phyloP scores from a whole-genome alignment of 2,888 invertebrate genomes.

The Drosophila picticornis region DNA sequence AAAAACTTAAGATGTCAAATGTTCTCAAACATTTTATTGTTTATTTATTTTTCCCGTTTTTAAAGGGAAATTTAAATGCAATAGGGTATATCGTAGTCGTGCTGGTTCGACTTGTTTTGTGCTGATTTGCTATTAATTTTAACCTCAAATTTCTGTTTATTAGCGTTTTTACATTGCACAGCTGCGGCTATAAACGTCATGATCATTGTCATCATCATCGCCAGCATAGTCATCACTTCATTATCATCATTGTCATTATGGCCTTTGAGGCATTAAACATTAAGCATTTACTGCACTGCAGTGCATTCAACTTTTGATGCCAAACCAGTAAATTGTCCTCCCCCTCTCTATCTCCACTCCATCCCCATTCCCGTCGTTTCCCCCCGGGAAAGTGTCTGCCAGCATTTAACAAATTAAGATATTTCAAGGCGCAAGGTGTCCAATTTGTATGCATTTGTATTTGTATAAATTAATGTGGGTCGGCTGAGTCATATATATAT shows the following conservation, averaged over 20 bases:
- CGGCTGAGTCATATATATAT: constrained; percentile 16
- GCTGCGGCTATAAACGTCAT: constrained; percentile 11
- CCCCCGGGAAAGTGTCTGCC: constrained; percentile 21
- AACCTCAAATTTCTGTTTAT: constrained; percentile 60
- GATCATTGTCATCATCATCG: constrained; percentile 8
- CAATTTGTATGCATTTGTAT: constrained; percentile 7
- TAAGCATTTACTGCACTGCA: constrained; percentile 56
- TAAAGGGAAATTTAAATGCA: neutral
- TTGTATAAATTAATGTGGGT: neutral
- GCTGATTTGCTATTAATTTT: constrained; percentile 2
- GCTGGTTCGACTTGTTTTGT: neutral
- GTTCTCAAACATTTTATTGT: neutral
- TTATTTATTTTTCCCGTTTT: neutral
- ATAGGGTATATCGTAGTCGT: neutral
- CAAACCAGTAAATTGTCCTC: constrained; percentile 36
- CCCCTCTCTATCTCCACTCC: neutral
- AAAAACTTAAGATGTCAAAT: neutral
- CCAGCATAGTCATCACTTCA: constrained; percentile 6
- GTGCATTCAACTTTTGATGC: constrained; percentile 33
- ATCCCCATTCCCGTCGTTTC: neutral
- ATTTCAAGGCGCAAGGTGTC: constrained; percentile 20
- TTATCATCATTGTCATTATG: constrained; percentile 9
- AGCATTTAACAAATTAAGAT: constrained; percentile 32
- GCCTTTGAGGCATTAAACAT: constrained; percentile 34
- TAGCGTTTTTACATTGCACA: constrained; percentile 29